Conservation (phyloP, 2,113 vertebrate species). For the Paramormyrops kingsleyae region DNA sequence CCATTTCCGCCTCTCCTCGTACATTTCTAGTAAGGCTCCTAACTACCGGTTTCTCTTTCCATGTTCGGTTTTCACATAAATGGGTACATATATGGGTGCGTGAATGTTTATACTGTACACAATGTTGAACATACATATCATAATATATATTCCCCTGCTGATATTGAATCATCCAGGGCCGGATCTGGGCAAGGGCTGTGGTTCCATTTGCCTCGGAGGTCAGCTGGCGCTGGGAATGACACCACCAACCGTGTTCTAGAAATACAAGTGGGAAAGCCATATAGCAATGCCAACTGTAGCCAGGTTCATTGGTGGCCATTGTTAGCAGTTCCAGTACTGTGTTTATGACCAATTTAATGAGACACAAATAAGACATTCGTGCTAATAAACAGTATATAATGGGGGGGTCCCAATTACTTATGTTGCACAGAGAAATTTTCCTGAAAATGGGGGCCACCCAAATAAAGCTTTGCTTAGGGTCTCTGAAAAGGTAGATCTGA, state of each 20-base stretch:
- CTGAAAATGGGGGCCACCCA: neutral
- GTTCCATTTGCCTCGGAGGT: neutral
- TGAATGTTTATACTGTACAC: neutral
- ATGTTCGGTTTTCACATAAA: neutral
- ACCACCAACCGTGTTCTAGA: neutral
- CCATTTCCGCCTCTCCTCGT: neutral
- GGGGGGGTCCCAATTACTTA: neutral
- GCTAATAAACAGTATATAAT: neutral
- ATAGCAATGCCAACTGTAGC: neutral
- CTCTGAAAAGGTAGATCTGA: neutral
- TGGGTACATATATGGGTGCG: neutral
- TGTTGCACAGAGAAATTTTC: neutral
- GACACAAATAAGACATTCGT: neutral
- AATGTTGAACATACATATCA: neutral
- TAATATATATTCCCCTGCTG: neutral
- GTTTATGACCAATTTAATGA: neutral
- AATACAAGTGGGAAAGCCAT: neutral
- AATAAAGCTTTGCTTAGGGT: neutral
- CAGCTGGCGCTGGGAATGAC: neutral
- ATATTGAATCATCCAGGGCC: neutral
- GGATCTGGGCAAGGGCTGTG: neutral
- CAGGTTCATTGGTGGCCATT: neutral
- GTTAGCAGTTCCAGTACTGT: neutral
- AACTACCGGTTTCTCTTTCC: neutral
- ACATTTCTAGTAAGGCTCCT: neutral